phyloP scores from a whole-genome alignment of 1,140 invertebrate species.

The Colletes latitarsis region DNA sequence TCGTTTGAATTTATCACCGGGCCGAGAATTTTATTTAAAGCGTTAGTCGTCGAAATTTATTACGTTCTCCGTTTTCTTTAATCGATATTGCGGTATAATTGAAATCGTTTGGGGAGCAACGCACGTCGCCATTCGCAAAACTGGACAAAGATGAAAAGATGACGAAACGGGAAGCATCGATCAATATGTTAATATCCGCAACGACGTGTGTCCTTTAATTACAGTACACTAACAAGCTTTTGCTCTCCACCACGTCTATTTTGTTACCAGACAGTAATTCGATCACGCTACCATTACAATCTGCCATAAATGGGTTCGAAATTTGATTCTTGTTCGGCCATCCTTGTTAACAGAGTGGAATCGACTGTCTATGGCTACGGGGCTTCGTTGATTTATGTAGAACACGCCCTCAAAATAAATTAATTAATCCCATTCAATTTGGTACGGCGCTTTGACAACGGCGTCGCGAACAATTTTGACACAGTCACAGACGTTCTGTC shows the following conservation, averaged over 20 bases:
- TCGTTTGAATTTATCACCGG: too few species aligned
- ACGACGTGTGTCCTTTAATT: constrained; percentile 40
- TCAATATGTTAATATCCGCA: constrained; percentile 46
- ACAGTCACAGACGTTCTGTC: neutral
- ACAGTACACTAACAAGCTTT: neutral
- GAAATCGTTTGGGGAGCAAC: neutral
- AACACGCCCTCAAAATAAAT: neutral
- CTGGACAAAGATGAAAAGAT: neutral
- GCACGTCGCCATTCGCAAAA: neutral
- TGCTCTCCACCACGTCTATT: constrained; percentile 2
- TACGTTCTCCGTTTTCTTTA: too few species aligned
- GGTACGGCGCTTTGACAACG: too few species aligned
- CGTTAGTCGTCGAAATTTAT: too few species aligned
- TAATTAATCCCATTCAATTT: neutral
- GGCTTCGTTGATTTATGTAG: neutral
- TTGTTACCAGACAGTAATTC: constrained; percentile 20
- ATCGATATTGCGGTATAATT: neutral
- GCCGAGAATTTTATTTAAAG: too few species aligned
- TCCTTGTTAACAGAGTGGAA: neutral
- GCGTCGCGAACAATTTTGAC: too few species aligned
- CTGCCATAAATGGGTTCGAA: constrained; percentile 18
- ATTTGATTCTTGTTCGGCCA: constrained; percentile 17
- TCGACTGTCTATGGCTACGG: neutral
- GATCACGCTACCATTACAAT: constrained; percentile 17
- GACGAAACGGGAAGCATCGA: constrained; percentile 3